Evolutionary conservation across 2,888 invertebrate species (phyloP), one percentile per base, ranked within the genome.

Genomic region (Lumbricus terrestris): DNA sequence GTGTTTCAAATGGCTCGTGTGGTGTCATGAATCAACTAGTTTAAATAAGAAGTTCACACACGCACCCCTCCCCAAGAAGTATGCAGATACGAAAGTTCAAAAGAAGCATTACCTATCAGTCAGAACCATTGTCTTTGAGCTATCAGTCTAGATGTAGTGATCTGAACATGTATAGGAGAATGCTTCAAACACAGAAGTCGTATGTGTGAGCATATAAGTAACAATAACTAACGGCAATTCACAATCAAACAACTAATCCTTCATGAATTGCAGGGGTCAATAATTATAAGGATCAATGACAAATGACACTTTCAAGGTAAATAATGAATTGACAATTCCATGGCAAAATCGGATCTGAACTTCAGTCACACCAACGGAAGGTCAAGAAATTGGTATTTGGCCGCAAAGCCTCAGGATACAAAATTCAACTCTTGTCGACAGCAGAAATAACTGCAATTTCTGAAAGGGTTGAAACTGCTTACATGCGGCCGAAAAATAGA

Each of bases 391-490:
- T n/a, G n/a, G 69, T n/a, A 69, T 29, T 69, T n/a, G 69, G 69
- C 69, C n/a, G n/a, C n/a, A 69, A 69, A 69, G 69, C 69, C 69
- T n/a, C n/a, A n/a, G 69, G 69, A n/a, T 69, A 69, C 69, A n/a
- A n/a, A 69, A n/a, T 69, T 6, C 54, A 54, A 54, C 29, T 54
- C 29, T 29, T 29, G 11, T 11, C n/a, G 29, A 69, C 1, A 13
- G 8, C 29, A 69, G 29, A 69, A 29, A n/a, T 69, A n/a, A n/a
- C n/a, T 8, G 8, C 29, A 29, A n/a, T 69, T 69, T 69, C 69
- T 69, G 69, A 69, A 69, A n/a, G 11, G 2, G n/a, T 11, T 69
- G 29, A 69, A n/a, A 69, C 8, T 8, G 69, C 69, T n/a, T 13
- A 69, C 69, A n/a, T n/a, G 16, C 6, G 29, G 69, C 69, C 11